phyloP scores from a whole-genome alignment of 2,113 vertebrate genomes.

The Seriola quinqueradiata region DNA sequence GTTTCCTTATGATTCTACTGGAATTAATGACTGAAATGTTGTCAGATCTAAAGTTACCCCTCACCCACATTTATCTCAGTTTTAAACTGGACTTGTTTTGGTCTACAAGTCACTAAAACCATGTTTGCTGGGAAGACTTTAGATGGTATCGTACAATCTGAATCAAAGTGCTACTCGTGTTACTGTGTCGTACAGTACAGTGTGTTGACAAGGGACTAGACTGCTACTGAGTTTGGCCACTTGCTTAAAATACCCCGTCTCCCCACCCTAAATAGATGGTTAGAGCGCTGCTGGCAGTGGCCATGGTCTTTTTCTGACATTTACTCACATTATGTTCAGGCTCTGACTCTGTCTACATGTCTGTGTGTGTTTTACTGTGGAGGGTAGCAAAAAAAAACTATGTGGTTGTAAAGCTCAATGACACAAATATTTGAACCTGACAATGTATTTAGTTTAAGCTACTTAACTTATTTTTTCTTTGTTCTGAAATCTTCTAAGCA shows the following conservation, averaged over 20 bases:
- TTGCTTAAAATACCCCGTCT: slow-evolving; percentile 42
- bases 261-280: neutral
- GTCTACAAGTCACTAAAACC: neutral
- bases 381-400: neutral
- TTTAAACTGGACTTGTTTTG: neutral
- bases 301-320: slow-evolving; percentile 27
- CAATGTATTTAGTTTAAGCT: slow-evolving; percentile 9
- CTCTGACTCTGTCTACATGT: neutral
- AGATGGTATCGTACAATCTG: neutral
- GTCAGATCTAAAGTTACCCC: too few relatives aligned
- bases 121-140: neutral
- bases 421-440: neutral
- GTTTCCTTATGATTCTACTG: too few relatives aligned
- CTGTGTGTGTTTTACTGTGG: slow-evolving; percentile 20
- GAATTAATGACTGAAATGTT: too few relatives aligned
- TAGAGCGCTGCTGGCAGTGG: slow-evolving; percentile 46
- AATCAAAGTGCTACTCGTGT: neutral
- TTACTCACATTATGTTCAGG: neutral
- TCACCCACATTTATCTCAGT: too few relatives aligned
- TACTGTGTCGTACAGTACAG: neutral
- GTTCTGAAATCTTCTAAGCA: neutral
- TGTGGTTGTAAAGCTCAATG: neutral
- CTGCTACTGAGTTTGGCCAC: slow-evolving; percentile 5
- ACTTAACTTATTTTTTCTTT: slow-evolving; percentile 43
- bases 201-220: neutral